Evolutionary conservation across 2,888 invertebrate genomes (phyloP).

Genomic region (Palloptera scutellata): DNA sequence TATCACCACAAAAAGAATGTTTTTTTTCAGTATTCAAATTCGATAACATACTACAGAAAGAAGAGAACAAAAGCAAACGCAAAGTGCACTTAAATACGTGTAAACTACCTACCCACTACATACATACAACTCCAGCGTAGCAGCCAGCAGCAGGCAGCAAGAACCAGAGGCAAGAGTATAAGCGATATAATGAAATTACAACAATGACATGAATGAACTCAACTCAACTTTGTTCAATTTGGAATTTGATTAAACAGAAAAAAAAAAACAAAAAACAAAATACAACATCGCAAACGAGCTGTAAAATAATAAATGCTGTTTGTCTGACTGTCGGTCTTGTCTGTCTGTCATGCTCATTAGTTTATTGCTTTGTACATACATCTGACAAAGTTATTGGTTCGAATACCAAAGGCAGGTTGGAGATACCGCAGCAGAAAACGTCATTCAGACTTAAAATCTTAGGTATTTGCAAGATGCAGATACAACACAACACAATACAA

Average conservation of each 20-base stretch:
- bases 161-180: conserved; percentile 38
- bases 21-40: conserved; percentile 31
- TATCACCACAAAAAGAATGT: conserved; percentile 22
- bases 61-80: conserved; percentile 22
- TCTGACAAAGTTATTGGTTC: conserved; percentile 18
- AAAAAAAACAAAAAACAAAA: too few species aligned
- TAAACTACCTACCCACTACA: conserved; percentile 13
- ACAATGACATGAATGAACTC: conserved; percentile 12
- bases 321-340: conserved; percentile 21
- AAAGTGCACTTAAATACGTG: conserved; percentile 27
- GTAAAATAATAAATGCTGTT: conserved; percentile 12
- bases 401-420: conserved; percentile 21
- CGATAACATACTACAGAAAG: conserved; percentile 25
- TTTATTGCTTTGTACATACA: not conserved
- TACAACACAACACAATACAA: conserved; percentile 29
- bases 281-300: conserved; percentile 1
- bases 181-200: conserved; percentile 48
- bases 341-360: not conserved
- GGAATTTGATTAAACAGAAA: not conserved
- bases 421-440: too few species aligned
- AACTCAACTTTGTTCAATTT: not conserved
- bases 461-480: conserved; percentile 13
- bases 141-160: conserved; percentile 8
- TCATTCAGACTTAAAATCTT: too few species aligned
- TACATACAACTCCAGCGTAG: conserved; percentile 4